These are phyloP conservation scores for Gadus chalcogrammus DNA, from an alignment of 2,113 vertebrate species.

Conservation along the genomic window DNA sequence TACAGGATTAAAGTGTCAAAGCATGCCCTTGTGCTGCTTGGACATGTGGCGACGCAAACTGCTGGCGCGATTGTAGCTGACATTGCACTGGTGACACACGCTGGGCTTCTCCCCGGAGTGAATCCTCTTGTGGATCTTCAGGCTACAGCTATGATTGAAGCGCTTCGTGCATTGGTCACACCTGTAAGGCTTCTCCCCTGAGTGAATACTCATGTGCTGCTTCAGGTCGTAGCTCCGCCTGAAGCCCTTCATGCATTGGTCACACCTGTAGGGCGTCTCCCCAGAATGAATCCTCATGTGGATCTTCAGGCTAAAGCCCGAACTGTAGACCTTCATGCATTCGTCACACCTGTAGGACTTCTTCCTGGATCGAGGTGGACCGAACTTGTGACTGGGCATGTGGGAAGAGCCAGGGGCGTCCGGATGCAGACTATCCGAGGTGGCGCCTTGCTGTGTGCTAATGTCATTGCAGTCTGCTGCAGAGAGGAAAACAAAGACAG, in stretches of 20 bases:
- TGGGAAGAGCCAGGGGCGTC: too few species aligned
- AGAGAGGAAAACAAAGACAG: slow-evolving; percentile 8
- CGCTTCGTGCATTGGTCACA: slow-evolving; percentile 75
- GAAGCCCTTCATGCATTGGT: too few species aligned
- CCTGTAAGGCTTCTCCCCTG: slow-evolving; percentile 79
- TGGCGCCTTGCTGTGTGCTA: too few species aligned
- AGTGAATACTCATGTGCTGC: slow-evolving; percentile 83
- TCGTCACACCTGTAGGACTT: too few species aligned
- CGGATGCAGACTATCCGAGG: too few species aligned
- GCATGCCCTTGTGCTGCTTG: slow-evolving; percentile 46
- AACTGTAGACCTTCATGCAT: slow-evolving; percentile 39
- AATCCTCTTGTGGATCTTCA: slow-evolving; percentile 78
- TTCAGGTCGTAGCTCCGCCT: too few species aligned
- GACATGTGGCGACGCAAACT: slow-evolving; percentile 68
- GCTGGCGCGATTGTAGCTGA: slow-evolving; percentile 77
- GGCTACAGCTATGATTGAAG: slow-evolving; percentile 46
- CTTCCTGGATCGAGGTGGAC: too few species aligned
- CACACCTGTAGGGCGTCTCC: too few species aligned
- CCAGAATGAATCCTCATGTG: too few species aligned
- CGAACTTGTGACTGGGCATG: too few species aligned
- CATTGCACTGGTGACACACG: slow-evolving; percentile 70
- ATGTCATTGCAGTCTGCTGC: slow-evolving; percentile 29
- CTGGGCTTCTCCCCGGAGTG: slow-evolving; percentile 82
- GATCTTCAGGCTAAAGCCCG: too few species aligned
- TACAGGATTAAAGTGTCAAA: slow-evolving; percentile 26